Evolutionary conservation across 2,113 vertebrate genomes (phyloP), one percentile per base, ranked within the genome.

Genomic region (Campylomormyrus numenius): DNA sequence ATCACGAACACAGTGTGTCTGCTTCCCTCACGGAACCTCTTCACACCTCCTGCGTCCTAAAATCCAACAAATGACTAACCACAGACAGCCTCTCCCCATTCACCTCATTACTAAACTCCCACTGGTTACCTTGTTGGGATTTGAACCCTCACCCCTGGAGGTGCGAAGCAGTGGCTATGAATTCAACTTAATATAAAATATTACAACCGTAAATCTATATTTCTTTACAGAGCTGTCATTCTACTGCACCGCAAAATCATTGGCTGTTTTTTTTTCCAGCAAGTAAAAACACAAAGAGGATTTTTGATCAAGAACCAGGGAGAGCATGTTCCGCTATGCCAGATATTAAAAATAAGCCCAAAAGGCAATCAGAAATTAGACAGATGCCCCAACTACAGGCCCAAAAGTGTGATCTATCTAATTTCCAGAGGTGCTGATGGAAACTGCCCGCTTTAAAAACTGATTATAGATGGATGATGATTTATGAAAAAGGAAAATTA

Each of bases 401-500:
- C 45, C 35, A 85, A 85, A 58, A 85, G n/a, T 48, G 83, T 42
- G 74, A 80, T 80, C 74, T 80, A 80, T 19, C 74, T 42, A 5
- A 80, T 80, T 80, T 80, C n/a, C 74, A 42, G 42, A 85, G 83
- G 39, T 10, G 45, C 83, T 85, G 83, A 48, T 48, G 83, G 83
- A 85, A 45, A 45, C 45, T 85, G 83, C 15, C 35, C 35, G 0
- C 35, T 39, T 80, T 80, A 35, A 80, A 42, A 80, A 42, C 35
- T 80, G 74, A 80, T 80, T 80, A 42, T 45, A 85, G 45, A 85
- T 11, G 83, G 83, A 85, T 85, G 80, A 46, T 46, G 19, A 45
- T 85, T 85, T 24, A 48, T 85, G 83, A 85, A 46, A 85, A 85
- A 48, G 39, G 10, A 85, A 45, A 48, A 85, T 80, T 85, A 85